Evolutionary conservation across 2,888 invertebrate species (phyloP).

Genomic region (Torymus aiolomorphi): DNA sequence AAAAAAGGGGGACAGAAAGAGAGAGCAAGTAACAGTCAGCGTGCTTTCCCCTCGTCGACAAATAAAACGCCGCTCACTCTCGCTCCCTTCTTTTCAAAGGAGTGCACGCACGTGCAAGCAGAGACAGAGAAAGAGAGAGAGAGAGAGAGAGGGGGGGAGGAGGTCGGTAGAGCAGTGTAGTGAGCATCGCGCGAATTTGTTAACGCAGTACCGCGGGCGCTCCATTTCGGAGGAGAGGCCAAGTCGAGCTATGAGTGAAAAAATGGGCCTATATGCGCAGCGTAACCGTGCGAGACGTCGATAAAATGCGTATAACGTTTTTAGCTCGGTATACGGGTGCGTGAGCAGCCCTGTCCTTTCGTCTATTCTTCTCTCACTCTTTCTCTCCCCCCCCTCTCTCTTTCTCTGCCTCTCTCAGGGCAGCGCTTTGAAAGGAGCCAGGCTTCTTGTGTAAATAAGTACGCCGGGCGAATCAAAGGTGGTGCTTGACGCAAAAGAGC

Average conservation of each 20-base stretch:
- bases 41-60: constrained; percentile 12
- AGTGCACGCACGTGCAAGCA: constrained; percentile 8
- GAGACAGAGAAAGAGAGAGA: not conserved
- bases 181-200: too few relatives aligned
- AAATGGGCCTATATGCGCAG: too few relatives aligned
- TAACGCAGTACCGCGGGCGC: too few relatives aligned
- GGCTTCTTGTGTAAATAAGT: constrained; percentile 51
- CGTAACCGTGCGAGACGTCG: too few relatives aligned
- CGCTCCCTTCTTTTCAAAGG: constrained; percentile 26
- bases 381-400: not conserved
- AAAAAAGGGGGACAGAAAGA: too few relatives aligned
- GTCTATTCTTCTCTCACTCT: not conserved
- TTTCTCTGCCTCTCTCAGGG: not conserved
- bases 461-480: constrained; percentile 48
- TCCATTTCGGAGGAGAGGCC: too few relatives aligned
- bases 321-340: too few relatives aligned
- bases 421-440: not conserved
- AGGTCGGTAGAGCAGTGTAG: too few relatives aligned
- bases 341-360: too few relatives aligned
- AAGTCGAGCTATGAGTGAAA: too few relatives aligned
- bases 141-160: too few relatives aligned
- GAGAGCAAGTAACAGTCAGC: constrained; percentile 2
- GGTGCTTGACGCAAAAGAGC: constrained; percentile 28
- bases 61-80: constrained; percentile 32
- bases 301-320: too few relatives aligned